These are phyloP conservation scores for Drosophila asahinai DNA, from an alignment of 1,140 invertebrate genomes.

Conservation along the genomic window DNA sequence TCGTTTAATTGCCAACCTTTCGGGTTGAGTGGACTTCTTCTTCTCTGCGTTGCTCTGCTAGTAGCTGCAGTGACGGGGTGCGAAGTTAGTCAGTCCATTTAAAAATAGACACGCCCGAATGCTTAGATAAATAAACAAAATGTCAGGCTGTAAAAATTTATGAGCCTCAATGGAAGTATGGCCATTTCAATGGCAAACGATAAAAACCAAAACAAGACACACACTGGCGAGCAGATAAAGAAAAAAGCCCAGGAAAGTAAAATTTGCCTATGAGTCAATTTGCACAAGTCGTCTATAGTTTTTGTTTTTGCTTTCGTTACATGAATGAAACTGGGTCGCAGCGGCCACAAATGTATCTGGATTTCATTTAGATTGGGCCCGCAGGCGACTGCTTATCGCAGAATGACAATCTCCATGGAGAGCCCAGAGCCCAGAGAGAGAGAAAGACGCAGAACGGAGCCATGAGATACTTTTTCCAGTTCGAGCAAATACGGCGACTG, in stretches of 20 bases:
- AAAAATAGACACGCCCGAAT: slow-evolving; percentile 77
- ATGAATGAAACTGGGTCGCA: slow-evolving; percentile 71
- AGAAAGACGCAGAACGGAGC: slow-evolving; percentile 33
- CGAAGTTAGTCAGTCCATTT: slow-evolving; percentile 74
- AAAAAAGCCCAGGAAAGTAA: slow-evolving; percentile 36
- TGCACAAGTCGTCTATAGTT: slow-evolving; percentile 63
- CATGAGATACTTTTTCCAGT: slow-evolving; percentile 64
- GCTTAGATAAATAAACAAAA: slow-evolving; percentile 78
- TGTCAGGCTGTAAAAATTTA: slow-evolving; percentile 77
- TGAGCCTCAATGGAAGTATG: slow-evolving; percentile 76
- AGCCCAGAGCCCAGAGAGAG: background rate
- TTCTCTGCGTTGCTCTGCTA: background rate
- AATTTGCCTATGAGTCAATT: slow-evolving; percentile 71
- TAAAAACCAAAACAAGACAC: slow-evolving; percentile 45
- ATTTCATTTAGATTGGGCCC: slow-evolving; percentile 73
- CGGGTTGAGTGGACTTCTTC: slow-evolving; percentile 14
- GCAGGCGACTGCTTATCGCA: slow-evolving; percentile 57
- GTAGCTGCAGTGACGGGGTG: slow-evolving; percentile 44
- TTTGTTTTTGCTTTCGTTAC: slow-evolving; percentile 77
- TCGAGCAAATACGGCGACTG: slow-evolving; percentile 60
- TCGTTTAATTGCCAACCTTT: slow-evolving; percentile 71
- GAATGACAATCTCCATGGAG: slow-evolving; percentile 67
- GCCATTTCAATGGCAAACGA: slow-evolving; percentile 80
- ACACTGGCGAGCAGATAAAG: slow-evolving; percentile 15
- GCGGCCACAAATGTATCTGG: slow-evolving; percentile 73